Evolutionary conservation across 2,797 vertebrate genomes (phyloP).

Genomic region (Pseudomugil tenellus): DNA sequence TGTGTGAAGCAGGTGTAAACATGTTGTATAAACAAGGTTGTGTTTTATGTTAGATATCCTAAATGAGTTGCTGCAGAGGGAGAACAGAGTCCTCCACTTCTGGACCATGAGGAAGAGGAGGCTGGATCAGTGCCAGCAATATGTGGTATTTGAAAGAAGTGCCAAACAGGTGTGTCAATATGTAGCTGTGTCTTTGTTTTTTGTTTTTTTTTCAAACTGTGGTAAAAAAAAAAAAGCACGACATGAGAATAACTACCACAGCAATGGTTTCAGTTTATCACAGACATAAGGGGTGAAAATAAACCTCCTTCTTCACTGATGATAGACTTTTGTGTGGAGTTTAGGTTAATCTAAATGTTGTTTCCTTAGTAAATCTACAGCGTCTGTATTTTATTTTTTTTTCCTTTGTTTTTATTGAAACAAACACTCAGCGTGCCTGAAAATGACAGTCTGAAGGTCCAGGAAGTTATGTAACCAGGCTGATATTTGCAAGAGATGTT

Average conservation of each 20-base stretch:
- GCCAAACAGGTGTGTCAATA: constrained; percentile 90
- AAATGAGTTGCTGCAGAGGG: constrained; percentile 96
- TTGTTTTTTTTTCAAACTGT: background rate
- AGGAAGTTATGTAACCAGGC: constrained; percentile 38
- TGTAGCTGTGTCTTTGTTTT: constrained; percentile 1
- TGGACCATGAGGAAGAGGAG: constrained; percentile 98
- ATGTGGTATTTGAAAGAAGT: constrained; percentile 96
- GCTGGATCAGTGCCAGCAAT: constrained; percentile 97
- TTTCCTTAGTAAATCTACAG: background rate
- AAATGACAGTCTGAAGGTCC: constrained; percentile 34
- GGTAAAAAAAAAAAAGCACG: background rate
- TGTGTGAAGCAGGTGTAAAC: background rate
- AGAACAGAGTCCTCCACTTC: constrained; percentile 96
- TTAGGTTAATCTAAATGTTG: background rate
- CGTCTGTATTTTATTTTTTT: constrained; percentile 1
- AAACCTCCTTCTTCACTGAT: background rate
- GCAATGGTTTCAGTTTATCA: constrained; percentile 1
- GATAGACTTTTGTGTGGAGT: background rate
- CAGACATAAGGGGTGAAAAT: constrained; percentile 3
- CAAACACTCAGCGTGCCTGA: constrained; percentile 17
- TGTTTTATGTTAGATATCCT: constrained; percentile 87
- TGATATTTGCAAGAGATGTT: constrained; percentile 36
- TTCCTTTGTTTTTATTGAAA: constrained; percentile 16
- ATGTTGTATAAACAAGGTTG: background rate
- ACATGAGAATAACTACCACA: background rate